Evolutionary conservation across 2,113 vertebrate species (phyloP).

Genomic region (Columba janthina): DNA sequence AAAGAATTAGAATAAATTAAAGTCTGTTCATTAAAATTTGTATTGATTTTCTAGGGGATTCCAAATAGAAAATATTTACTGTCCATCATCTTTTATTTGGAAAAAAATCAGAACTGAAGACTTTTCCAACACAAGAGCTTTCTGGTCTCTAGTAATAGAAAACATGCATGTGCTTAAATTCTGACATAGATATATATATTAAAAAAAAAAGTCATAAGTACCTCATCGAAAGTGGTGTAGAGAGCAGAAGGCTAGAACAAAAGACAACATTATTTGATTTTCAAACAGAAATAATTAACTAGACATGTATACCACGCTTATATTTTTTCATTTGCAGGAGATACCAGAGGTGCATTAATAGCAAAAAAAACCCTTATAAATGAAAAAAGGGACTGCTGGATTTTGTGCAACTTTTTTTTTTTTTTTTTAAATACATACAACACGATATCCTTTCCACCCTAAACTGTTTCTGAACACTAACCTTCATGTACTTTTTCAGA

Average conservation of each 20-base stretch:
- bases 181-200: neutral
- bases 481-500: neutral
- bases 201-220: conserved; percentile 2
- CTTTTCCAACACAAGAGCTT: neutral
- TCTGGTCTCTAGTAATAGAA: neutral
- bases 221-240: conserved; percentile 84
- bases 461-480: neutral
- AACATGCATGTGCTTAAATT: neutral
- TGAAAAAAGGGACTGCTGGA: neutral
- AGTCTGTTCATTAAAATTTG: neutral
- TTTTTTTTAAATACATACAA: neutral
- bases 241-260: conserved; percentile 72
- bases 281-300: neutral
- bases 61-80: neutral
- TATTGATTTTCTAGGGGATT: neutral
- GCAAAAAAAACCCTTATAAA: neutral
- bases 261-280: conserved; percentile 3
- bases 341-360: neutral
- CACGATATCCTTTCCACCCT: neutral
- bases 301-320: neutral
- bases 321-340: neutral
- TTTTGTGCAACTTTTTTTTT: neutral
- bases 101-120: neutral
- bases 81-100: neutral
- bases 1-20: neutral